Conservation (phyloP, 2,113 vertebrate genomes). For the Microtus richardsoni region DNA sequence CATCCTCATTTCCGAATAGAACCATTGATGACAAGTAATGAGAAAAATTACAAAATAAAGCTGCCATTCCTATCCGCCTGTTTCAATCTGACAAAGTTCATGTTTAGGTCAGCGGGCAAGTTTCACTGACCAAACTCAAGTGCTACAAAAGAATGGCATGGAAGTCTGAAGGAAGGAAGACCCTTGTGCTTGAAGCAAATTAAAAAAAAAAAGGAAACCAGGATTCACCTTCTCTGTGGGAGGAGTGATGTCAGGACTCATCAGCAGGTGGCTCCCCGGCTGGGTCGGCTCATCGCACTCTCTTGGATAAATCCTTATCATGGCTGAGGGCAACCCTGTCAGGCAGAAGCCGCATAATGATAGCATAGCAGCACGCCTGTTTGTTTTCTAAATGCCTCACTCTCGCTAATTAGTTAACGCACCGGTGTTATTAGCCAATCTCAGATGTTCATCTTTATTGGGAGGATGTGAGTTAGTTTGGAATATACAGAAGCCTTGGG, state of each 20-base stretch:
- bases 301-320: neutral
- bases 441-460: constrained; percentile 31
- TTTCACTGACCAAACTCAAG: neutral
- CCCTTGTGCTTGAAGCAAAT: neutral
- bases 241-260: neutral
- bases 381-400: constrained; percentile 55
- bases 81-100: neutral
- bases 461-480: neutral
- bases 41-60: neutral
- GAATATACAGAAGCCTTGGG: neutral
- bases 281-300: neutral
- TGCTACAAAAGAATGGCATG: neutral
- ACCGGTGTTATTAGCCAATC: constrained; percentile 51
- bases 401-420: constrained; percentile 58
- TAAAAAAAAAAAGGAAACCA: neutral
- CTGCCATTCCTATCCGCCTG: neutral
- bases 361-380: neutral
- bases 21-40: neutral
- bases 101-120: neutral
- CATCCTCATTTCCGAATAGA: neutral
- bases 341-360: constrained; percentile 37
- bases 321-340: neutral
- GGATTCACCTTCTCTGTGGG: neutral
- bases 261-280: neutral
- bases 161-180: neutral